These are phyloP conservation scores for Littorina saxatilis DNA, from an alignment of 1,140 invertebrate species.

Conservation along the genomic window DNA sequence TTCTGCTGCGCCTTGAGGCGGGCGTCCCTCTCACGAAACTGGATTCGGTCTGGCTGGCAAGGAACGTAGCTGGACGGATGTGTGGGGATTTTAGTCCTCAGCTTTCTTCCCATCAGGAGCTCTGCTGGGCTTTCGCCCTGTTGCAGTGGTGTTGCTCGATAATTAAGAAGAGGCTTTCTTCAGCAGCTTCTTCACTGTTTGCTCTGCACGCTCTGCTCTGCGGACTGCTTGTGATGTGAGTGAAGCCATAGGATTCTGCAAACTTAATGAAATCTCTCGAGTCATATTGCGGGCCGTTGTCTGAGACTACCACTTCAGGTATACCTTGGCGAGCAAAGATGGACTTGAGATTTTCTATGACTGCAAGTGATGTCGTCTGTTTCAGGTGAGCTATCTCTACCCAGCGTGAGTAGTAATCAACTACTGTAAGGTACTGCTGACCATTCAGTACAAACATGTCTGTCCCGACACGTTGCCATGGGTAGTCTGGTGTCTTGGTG, in stretches of 20 bases:
- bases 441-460: conserved; percentile 43
- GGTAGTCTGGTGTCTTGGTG: conserved; percentile 25
- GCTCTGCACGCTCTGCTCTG: conserved; percentile 48
- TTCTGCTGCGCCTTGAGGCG: neutral
- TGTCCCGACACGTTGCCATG: conserved; percentile 35
- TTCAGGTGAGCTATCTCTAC: conserved; percentile 45
- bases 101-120: conserved; percentile 48
- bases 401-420: conserved; percentile 59
- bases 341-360: conserved; percentile 27
- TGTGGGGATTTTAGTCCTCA: conserved; percentile 34
- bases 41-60: neutral
- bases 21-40: too few relatives aligned
- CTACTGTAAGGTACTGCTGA: conserved; percentile 46
- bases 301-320: conserved; percentile 50
- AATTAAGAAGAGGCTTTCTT: conserved; percentile 42
- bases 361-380: conserved; percentile 32
- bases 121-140: conserved; percentile 42
- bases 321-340: conserved; percentile 55
- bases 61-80: neutral
- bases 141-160: conserved; percentile 40
- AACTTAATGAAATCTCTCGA: conserved; percentile 27
- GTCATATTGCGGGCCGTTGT: conserved; percentile 58
- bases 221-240: conserved; percentile 19
- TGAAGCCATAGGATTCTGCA: neutral
- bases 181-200: conserved; percentile 50